Conservation (phyloP, 2,113 vertebrate species). For the Vidua macroura region DNA sequence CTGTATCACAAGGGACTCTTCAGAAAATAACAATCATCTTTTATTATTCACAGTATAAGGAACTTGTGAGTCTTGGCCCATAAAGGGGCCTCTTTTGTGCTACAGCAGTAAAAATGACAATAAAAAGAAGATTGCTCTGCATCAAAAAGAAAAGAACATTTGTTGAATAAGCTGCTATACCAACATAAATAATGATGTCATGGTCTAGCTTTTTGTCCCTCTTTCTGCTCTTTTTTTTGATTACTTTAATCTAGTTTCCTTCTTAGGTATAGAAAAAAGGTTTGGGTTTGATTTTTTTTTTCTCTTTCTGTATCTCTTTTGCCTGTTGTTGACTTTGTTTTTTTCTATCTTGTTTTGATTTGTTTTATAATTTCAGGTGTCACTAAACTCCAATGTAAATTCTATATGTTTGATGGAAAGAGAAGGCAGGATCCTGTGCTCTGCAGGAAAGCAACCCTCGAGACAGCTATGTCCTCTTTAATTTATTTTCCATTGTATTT, state of each 20-base stretch:
- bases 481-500: background rate
- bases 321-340: rapidly evolving
- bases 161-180: background rate
- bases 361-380: background rate
- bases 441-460: background rate
- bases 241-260: background rate
- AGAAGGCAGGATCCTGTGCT: background rate
- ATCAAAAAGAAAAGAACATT: background rate
- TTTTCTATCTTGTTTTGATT: background rate
- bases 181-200: constrained; percentile 20
- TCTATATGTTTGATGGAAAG: background rate
- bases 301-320: background rate
- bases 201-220: background rate
- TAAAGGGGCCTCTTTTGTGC: background rate
- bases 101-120: constrained; percentile 1
- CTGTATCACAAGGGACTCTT: background rate
- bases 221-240: background rate
- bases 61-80: background rate
- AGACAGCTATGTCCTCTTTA: background rate
- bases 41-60: background rate
- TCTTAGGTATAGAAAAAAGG: background rate
- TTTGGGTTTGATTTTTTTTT: too few species aligned
- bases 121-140: background rate
- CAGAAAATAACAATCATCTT: background rate
- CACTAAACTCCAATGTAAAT: background rate